A percentile compares a stretch with the other conserved stretches of the same genome.
Evolutionary conservation across 2,113 vertebrate genomes (phyloP).

Genomic region (Sialia sialis): DNA sequence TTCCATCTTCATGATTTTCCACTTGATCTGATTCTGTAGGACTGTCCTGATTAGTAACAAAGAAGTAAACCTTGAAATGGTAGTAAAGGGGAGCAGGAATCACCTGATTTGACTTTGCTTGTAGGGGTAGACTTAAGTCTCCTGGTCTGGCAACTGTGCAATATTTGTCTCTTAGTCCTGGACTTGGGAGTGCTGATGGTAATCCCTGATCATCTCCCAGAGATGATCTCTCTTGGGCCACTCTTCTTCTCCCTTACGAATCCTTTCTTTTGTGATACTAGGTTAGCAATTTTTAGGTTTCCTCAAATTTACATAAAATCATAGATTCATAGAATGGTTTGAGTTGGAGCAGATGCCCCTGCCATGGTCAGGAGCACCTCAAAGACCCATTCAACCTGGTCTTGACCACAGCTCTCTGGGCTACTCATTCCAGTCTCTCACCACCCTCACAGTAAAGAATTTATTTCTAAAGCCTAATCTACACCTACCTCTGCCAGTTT

Average conservation of each 20-base stretch:
- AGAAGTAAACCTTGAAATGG: background rate
- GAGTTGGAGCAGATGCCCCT: background rate
- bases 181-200: background rate
- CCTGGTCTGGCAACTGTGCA: accelerated
- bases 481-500: background rate
- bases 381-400: background rate
- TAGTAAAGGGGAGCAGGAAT: background rate
- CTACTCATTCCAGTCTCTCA: background rate
- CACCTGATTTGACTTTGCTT: background rate
- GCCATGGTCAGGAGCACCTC: background rate
- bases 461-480: background rate
- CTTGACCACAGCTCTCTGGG: background rate
- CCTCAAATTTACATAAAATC: background rate
- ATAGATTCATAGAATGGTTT: background rate
- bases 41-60: background rate
- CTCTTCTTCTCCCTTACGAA: background rate
- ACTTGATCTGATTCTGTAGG: background rate
- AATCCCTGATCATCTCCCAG: background rate
- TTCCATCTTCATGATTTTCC: background rate
- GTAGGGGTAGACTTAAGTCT: background rate
- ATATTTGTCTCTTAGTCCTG: background rate
- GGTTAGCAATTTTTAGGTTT: background rate
- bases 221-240: background rate
- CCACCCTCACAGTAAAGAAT: background rate
- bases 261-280: background rate